Evolutionary conservation across 2,797 vertebrate genomes (phyloP).

Genomic region (Carapus acus): DNA sequence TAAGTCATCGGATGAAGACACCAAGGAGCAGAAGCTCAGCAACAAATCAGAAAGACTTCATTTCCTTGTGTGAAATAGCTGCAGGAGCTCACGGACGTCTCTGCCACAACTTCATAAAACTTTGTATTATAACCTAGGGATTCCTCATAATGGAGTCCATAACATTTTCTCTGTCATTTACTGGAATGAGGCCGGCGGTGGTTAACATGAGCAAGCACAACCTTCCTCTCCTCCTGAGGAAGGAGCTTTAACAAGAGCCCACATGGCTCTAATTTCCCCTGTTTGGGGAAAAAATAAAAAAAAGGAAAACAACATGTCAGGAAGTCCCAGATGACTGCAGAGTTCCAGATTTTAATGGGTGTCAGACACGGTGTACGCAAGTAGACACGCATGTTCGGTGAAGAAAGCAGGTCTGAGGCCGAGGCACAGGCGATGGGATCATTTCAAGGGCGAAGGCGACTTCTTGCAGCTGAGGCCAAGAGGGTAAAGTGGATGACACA

Average conservation of each 20-base stretch:
- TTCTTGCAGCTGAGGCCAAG: slow-evolving; percentile 12
- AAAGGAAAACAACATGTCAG: slow-evolving; percentile 39
- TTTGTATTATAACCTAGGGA: slow-evolving; percentile 2
- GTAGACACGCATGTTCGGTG: slow-evolving; percentile 21
- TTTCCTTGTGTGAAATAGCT: too few relatives aligned
- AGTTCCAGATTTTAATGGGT: slow-evolving; percentile 46
- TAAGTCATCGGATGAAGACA: neutral
- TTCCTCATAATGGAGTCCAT: slow-evolving; percentile 1
- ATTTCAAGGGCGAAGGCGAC: neutral
- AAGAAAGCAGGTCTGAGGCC: slow-evolving; percentile 12
- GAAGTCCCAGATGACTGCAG: slow-evolving; percentile 47
- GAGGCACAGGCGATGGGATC: neutral
- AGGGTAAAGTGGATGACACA: neutral
- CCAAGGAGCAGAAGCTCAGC: slow-evolving; percentile 13
- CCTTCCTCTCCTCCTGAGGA: slow-evolving; percentile 34
- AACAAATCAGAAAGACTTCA: too few relatives aligned
- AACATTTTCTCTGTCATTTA: slow-evolving; percentile 17
- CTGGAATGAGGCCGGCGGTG: neutral
- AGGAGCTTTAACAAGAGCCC: slow-evolving; percentile 46
- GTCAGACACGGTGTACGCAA: slow-evolving; percentile 34
- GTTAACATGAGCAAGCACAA: slow-evolving; percentile 34
- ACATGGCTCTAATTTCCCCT: slow-evolving; percentile 59
- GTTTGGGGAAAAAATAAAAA: too few relatives aligned
- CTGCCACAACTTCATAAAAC: slow-evolving; percentile 5
- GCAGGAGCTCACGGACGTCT: neutral